Evolutionary conservation across 2,797 vertebrate genomes (phyloP).

Genomic region (Leucoraja ocellata): DNA sequence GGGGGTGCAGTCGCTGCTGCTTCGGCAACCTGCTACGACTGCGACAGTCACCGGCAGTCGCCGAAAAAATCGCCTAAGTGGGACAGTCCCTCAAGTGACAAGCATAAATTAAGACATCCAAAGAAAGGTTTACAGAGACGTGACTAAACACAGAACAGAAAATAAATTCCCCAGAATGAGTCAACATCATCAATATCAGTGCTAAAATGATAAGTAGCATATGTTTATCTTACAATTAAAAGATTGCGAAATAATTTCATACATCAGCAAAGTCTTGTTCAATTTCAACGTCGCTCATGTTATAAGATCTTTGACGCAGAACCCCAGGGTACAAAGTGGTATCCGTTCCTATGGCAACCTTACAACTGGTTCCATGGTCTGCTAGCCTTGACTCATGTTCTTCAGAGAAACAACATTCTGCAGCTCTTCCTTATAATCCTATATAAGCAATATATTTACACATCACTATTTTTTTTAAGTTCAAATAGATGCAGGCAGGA

Average conservation of each 20-base stretch:
- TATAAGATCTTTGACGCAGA: neutral
- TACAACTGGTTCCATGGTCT: neutral
- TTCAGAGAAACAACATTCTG: neutral
- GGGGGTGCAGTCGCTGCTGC: no score
- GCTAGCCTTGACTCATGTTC: neutral
- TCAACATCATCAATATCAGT: neutral
- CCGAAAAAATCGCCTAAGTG: no score
- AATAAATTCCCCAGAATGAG: neutral
- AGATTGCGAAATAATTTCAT: neutral
- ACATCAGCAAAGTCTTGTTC: neutral
- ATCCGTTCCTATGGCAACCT: conserved; percentile 22
- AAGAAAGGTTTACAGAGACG: neutral
- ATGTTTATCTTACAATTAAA: neutral
- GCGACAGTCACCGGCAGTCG: no score
- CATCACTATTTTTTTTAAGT: neutral
- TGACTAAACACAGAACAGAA: neutral
- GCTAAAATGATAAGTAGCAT: neutral
- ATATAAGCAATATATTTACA: neutral
- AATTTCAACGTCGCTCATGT: neutral
- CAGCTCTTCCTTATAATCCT: neutral
- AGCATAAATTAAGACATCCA: neutral
- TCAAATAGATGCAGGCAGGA: neutral
- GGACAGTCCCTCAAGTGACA: neutral
- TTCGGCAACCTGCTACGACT: no score
- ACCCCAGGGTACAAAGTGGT: neutral